Evolutionary conservation across 2,888 invertebrate species (phyloP).

Genomic region (Macrophya alboannulata): DNA sequence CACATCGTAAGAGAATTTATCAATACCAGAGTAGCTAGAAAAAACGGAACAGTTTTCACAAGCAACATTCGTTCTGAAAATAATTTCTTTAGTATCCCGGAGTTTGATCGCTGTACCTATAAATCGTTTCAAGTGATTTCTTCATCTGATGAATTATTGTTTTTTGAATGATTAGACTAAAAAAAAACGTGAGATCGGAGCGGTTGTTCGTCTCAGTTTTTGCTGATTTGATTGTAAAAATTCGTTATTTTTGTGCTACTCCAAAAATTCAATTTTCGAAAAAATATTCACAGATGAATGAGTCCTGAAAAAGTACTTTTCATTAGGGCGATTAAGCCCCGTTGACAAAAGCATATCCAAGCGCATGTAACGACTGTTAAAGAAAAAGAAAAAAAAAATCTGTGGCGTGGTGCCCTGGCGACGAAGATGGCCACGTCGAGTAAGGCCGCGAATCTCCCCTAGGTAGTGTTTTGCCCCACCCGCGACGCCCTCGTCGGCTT

Average conservation of each 20-base stretch:
- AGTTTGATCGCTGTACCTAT: too few relatives aligned
- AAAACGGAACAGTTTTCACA: neutral
- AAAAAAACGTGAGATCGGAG: too few relatives aligned
- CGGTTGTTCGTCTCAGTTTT: neutral
- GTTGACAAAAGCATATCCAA: neutral
- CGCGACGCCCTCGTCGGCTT: conserved; percentile 46
- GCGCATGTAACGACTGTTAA: too few relatives aligned
- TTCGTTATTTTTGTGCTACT: too few relatives aligned
- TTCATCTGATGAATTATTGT: too few relatives aligned
- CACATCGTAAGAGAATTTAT: neutral
- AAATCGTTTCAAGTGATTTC: too few relatives aligned
- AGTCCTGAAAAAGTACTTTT: neutral
- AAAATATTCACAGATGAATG: neutral
- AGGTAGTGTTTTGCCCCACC: conserved; percentile 49
- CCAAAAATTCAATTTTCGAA: neutral
- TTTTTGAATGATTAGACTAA: too few relatives aligned
- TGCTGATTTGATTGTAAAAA: neutral
- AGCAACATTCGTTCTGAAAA: neutral
- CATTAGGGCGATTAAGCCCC: neutral
- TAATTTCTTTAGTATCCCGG: too few relatives aligned
- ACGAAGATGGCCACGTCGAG: conserved; percentile 57
- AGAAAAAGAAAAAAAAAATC: conserved; percentile 8
- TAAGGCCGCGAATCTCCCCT: conserved; percentile 56
- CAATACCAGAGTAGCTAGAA: neutral
- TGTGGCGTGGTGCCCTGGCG: neutral